Evolutionary conservation across 2,113 vertebrate genomes (phyloP), one percentile per base, ranked within the genome.

Genomic region (Philantomba maxwellii): DNA sequence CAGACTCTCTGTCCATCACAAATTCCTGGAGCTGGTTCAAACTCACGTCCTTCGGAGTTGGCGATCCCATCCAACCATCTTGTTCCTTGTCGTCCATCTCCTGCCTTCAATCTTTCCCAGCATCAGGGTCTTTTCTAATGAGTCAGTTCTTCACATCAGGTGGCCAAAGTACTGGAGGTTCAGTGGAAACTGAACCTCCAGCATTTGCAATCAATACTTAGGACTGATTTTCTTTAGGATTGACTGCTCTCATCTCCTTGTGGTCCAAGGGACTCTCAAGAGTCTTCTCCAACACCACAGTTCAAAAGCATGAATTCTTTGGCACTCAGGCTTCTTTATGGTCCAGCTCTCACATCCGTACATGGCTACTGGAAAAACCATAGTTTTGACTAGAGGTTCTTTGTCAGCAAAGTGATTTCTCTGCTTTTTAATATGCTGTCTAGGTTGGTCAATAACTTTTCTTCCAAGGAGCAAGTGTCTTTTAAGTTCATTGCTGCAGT

Each of bases 31-130:
- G 19, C 66, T 70, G 2, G 4, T 70, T 70, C n/a, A 70, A 70
- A 70, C n/a, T 39, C 66, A 70, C 0, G 0, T 23, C 19, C 66
- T 70, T 70, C 1, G 1, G 1, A 39, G n/a, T 39, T 5, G 10
- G 66, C 10, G 1, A 1, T 70, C n/a, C 66, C 66, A 39, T 70
- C 9, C n/a, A 70, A 70, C n/a, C n/a, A 70, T 70, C n/a, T 70
- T 70, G n/a, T 36, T 70, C 66, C n/a, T n/a, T 23, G 66, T 70
- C 0, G 2, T 70, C 66, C n/a, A 36, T 70, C 66, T 70, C 66
- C 66, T 70, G 66, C n/a, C 5, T 70, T 70, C 66, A 70, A 70
- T 39, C 19, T 70, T 39, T 39, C 19, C 19, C n/a, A 70, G 64
- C 9, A 70, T 70, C 19, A 12, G n/a, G n/a, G n/a, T 70, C 19